These are phyloP conservation scores for Tachuris rubrigastra DNA, from an alignment of 2,113 vertebrate species.

Conservation along the genomic window DNA sequence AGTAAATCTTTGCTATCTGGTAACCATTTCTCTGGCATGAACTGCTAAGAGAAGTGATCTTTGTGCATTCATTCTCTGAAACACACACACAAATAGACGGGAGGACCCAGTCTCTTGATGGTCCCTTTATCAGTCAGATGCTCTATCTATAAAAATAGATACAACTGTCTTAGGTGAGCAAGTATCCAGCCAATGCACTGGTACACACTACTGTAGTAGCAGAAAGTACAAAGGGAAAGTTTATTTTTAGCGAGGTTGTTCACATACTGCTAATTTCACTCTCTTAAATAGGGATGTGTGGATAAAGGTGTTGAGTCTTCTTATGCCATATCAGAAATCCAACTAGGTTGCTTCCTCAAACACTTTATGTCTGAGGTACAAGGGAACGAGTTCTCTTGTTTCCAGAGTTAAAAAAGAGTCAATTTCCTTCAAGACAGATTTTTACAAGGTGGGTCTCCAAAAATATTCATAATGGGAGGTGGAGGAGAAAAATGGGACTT, in stretches of 20 bases:
- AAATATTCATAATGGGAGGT: neutral
- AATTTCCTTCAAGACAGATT: neutral
- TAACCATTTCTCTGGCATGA: neutral
- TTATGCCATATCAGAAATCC: fast-evolving
- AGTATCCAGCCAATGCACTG: neutral
- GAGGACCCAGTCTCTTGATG: neutral
- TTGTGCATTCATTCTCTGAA: neutral
- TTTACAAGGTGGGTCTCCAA: neutral
- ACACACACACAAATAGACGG: neutral
- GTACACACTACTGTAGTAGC: neutral
- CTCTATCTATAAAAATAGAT: neutral
- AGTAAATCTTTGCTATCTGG: neutral
- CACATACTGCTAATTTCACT: neutral
- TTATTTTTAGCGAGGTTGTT: neutral
- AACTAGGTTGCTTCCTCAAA: neutral
- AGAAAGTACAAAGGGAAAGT: neutral
- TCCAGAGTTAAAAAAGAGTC: neutral
- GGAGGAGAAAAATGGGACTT: neutral
- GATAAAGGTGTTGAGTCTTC: neutral
- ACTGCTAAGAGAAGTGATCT: neutral
- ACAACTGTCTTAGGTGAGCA: neutral
- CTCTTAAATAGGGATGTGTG: neutral
- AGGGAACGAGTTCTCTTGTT: neutral
- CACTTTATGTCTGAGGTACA: neutral
- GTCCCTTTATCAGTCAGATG: neutral